Conservation (phyloP, 2,113 vertebrate species). For the Archocentrus centrarchus region DNA sequence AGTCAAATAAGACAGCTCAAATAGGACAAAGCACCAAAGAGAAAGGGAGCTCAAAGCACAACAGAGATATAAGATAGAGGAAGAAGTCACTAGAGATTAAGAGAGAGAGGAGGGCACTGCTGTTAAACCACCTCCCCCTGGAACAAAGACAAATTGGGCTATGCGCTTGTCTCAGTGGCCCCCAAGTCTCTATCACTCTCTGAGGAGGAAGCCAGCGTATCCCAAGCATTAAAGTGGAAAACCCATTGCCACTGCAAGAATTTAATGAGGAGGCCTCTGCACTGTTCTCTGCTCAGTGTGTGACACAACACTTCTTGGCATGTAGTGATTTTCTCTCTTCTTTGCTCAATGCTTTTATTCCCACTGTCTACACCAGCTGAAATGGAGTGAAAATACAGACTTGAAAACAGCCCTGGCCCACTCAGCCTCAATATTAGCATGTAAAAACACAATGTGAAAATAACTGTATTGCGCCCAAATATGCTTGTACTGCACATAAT, state of each 20-base stretch:
- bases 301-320: constrained; percentile 73
- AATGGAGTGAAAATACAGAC: constrained; percentile 32
- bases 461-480: neutral
- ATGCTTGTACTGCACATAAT: neutral
- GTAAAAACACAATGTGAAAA: constrained; percentile 9
- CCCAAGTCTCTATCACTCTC: constrained; percentile 55
- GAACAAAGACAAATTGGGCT: constrained; percentile 79
- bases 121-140: constrained; percentile 65
- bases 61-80: constrained; percentile 37
- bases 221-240: constrained; percentile 80
- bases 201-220: constrained; percentile 62
- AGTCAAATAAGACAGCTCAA: constrained; percentile 21
- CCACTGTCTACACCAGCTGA: constrained; percentile 27
- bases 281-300: constrained; percentile 51
- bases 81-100: constrained; percentile 34
- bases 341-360: constrained; percentile 45
- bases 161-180: constrained; percentile 40
- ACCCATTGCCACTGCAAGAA: constrained; percentile 75
- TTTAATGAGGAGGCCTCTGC: constrained; percentile 78
- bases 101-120: constrained; percentile 46
- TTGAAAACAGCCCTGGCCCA: constrained; percentile 39
- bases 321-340: constrained; percentile 55
- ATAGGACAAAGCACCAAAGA: neutral
- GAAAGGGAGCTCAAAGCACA: neutral
- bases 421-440: neutral